phyloP scores from a whole-genome alignment of 2,888 invertebrate species.

The Prionchulus punctatus region DNA sequence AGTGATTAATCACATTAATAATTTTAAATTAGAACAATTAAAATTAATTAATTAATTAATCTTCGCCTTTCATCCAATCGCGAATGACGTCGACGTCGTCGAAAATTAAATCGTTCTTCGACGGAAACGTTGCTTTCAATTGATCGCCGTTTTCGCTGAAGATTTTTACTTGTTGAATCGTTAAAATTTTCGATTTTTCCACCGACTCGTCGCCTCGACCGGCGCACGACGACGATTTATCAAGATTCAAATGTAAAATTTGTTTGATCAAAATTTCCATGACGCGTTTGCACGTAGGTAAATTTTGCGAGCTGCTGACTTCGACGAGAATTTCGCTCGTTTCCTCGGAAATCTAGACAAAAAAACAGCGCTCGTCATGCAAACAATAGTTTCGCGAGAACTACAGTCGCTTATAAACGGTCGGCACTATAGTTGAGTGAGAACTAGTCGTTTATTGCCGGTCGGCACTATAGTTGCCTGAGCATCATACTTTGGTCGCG shows the following conservation, averaged over 20 bases:
- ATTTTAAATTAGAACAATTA: no score
- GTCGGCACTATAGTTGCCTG: no score
- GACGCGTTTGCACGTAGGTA: constrained; percentile 48
- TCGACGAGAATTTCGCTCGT: constrained; percentile 55
- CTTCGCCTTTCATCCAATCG: background rate
- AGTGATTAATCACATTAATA: no score
- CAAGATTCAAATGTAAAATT: constrained; percentile 42
- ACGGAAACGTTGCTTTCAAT: constrained; percentile 60
- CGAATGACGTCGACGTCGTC: constrained; percentile 28
- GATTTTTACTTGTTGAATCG: constrained; percentile 52
- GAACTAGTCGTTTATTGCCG: no score
- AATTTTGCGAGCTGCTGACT: constrained; percentile 53
- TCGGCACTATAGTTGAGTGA: no score
- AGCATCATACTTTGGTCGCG: constrained; percentile 60
- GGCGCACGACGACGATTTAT: background rate
- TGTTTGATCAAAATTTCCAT: constrained; percentile 51
- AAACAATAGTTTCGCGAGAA: background rate
- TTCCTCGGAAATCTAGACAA: constrained; percentile 50
- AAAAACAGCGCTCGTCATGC: constrained; percentile 17
- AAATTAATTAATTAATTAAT: no score
- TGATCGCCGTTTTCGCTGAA: constrained; percentile 52
- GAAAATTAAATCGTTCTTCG: constrained; percentile 51
- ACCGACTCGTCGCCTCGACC: background rate
- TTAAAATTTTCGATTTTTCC: constrained; percentile 29
- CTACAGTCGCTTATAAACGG: no score